These are phyloP conservation scores for Syrrhaptes paradoxus DNA, from an alignment of 2,113 vertebrate genomes.

Conservation along the genomic window DNA sequence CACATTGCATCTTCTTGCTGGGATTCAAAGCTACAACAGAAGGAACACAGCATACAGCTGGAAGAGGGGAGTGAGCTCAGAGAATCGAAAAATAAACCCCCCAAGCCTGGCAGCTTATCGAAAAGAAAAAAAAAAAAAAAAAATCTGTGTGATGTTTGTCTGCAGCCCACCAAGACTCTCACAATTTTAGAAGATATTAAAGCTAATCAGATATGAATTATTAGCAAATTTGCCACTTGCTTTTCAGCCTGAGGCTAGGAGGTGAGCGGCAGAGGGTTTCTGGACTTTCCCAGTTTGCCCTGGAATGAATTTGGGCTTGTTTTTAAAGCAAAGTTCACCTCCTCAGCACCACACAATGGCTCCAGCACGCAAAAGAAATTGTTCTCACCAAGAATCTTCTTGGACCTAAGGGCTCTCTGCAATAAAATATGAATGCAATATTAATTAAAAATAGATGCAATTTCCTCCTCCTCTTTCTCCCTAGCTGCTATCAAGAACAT, in stretches of 20 bases:
- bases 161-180: neutral
- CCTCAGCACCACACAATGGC: neutral
- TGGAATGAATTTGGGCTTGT: neutral
- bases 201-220: conserved; percentile 17
- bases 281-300: neutral
- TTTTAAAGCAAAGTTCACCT: neutral
- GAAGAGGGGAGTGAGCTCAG: neutral
- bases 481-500: conserved; percentile 41
- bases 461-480: conserved; percentile 55
- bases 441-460: conserved; percentile 69
- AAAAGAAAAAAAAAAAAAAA: conserved; percentile 41
- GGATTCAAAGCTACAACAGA: neutral
- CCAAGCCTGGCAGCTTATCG: neutral
- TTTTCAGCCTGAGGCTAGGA: neutral
- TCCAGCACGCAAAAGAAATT: conserved; percentile 10
- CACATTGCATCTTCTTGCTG: rapidly evolving
- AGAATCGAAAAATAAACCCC: neutral
- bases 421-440: conserved; percentile 64
- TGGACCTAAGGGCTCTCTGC: conserved; percentile 36
- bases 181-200: neutral
- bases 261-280: neutral
- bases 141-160: neutral
- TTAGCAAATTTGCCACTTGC: neutral
- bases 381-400: neutral
- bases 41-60: neutral